Evolutionary conservation across 2,888 invertebrate species (phyloP).

Genomic region (Ophion slaviceki): DNA sequence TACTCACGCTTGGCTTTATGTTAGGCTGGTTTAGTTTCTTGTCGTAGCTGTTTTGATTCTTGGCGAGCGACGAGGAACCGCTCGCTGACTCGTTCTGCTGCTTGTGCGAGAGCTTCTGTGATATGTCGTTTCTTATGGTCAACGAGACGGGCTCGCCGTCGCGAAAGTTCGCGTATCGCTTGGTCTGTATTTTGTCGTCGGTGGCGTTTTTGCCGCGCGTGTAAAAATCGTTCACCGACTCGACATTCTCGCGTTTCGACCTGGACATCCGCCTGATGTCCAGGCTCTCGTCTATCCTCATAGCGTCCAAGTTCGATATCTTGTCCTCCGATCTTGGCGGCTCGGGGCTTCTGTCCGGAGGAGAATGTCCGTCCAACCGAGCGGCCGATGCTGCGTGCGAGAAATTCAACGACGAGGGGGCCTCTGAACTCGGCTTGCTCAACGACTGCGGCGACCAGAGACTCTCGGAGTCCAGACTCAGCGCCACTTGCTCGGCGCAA

Average conservation of each 20-base stretch:
- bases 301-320: conserved; percentile 17
- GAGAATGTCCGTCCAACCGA: neutral
- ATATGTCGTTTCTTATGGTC: conserved; percentile 77
- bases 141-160: conserved; percentile 72
- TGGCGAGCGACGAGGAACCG: conserved; percentile 48
- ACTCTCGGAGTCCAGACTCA: conserved; percentile 69
- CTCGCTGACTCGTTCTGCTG: conserved; percentile 74
- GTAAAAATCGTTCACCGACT: conserved; percentile 77
- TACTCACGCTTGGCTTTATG: conserved; percentile 85
- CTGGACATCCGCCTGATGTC: conserved; percentile 57
- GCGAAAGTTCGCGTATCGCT: conserved; percentile 71
- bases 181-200: conserved; percentile 74
- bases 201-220: conserved; percentile 65
- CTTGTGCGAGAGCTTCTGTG: conserved; percentile 77
- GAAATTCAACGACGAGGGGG: conserved; percentile 21
- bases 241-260: conserved; percentile 61
- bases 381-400: neutral
- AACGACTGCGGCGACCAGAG: conserved; percentile 14
- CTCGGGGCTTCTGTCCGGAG: neutral
- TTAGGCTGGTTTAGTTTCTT: conserved; percentile 79
- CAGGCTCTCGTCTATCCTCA: conserved; percentile 44
- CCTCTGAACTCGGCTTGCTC: neutral
- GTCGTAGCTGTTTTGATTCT: conserved; percentile 78
- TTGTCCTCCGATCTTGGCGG: conserved; percentile 20
- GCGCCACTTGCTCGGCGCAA: conserved; percentile 80